A percentile compares a stretch with the other conserved stretches of the same genome.
phyloP scores from a whole-genome alignment of 2,888 invertebrate genomes.

The Conistra vaccinii region DNA sequence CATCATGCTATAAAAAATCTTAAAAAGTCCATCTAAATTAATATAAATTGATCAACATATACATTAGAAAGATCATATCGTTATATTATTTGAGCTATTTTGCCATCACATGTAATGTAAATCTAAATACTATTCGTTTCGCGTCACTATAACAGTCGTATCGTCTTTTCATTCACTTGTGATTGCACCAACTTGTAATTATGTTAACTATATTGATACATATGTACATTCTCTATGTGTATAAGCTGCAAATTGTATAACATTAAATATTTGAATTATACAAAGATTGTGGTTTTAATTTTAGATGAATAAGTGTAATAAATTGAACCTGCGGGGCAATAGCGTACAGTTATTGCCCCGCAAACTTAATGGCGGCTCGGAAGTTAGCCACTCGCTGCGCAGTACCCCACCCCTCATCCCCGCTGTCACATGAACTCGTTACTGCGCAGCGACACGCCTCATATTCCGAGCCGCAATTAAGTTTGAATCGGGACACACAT shows the following conservation, averaged over 20 bases:
- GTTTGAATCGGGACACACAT: too few species aligned
- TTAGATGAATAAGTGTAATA: not conserved
- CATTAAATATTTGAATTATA: slow-evolving; percentile 83
- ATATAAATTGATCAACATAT: not conserved
- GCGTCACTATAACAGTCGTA: slow-evolving; percentile 36
- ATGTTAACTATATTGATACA: slow-evolving; percentile 75
- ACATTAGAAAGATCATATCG: not conserved
- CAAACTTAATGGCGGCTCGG: too few species aligned
- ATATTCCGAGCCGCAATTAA: too few species aligned
- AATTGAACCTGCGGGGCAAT: too few species aligned
- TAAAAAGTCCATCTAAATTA: not conserved
- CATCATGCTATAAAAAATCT: not conserved
- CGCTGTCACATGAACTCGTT: too few species aligned
- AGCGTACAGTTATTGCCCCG: too few species aligned
- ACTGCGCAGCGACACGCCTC: too few species aligned
- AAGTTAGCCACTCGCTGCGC: too few species aligned
- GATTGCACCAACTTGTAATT: slow-evolving; percentile 72
- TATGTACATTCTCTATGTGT: slow-evolving; percentile 83
- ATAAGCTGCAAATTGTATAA: slow-evolving; percentile 83
- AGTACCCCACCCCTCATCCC: too few species aligned
- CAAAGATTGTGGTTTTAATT: slow-evolving; percentile 39
- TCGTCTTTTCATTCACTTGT: slow-evolving; percentile 43
- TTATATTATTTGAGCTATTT: slow-evolving; percentile 49
- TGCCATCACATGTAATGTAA: slow-evolving; percentile 32
- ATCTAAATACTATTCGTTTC: slow-evolving; percentile 47